Conservation (phyloP, 2,888 invertebrate genomes). For the Amblyteles armatorius region DNA sequence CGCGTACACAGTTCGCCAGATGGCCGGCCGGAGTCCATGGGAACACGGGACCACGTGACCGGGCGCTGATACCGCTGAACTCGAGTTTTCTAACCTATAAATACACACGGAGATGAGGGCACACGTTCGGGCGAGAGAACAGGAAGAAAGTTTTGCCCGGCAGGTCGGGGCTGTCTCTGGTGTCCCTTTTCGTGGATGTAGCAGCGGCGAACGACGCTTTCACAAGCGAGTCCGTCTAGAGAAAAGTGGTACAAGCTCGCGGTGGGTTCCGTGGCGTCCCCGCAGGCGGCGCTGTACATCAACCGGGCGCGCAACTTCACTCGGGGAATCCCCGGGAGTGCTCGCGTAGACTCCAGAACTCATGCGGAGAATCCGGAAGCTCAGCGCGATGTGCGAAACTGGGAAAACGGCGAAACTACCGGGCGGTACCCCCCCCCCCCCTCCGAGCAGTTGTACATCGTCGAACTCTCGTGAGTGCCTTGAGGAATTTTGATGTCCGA, state of each 20-base stretch:
- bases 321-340: conserved; percentile 65
- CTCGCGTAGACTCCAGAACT: conserved; percentile 43
- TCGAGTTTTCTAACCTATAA: conserved; percentile 64
- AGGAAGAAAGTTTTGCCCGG: conserved; percentile 62
- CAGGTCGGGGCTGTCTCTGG: conserved; percentile 70
- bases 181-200: conserved; percentile 73
- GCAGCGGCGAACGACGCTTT: conserved; percentile 7
- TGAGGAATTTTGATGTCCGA: conserved; percentile 49
- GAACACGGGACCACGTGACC: conserved; percentile 35
- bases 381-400: conserved; percentile 24
- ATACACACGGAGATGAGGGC: conserved; percentile 29
- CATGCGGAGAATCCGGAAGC: conserved; percentile 59
- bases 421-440: neutral
- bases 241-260: conserved; percentile 49
- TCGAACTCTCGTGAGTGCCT: conserved; percentile 41
- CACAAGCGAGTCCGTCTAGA: neutral
- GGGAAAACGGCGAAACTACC: conserved; percentile 35
- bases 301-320: conserved; percentile 49
- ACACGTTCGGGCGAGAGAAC: conserved; percentile 38
- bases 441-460: conserved; percentile 30
- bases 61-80: conserved; percentile 1
- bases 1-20: conserved; percentile 36
- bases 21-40: conserved; percentile 40
- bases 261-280: conserved; percentile 62
- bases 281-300: conserved; percentile 65